Conservation (phyloP, 2,113 vertebrate species). For the Brachirus orientalis region DNA sequence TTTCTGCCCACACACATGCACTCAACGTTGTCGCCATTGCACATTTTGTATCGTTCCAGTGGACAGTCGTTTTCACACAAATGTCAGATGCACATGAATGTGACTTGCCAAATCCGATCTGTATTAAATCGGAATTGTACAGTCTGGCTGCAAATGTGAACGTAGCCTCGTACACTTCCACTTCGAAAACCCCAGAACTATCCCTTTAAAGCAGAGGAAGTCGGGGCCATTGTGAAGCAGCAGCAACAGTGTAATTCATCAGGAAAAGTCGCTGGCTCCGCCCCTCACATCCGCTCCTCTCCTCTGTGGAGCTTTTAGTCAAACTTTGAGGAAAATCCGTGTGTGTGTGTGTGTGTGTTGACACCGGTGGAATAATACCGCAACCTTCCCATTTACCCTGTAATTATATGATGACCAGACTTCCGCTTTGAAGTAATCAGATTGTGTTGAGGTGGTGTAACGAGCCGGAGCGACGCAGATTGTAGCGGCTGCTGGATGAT, state of each 20-base stretch:
- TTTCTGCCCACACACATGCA: no score
- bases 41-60: no score
- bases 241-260: conserved; percentile 50
- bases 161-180: no score
- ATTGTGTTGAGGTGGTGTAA: background rate
- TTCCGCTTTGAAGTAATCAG: conserved; percentile 15
- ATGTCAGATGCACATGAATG: no score
- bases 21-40: no score
- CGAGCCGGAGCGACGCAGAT: conserved; percentile 49
- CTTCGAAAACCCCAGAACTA: background rate
- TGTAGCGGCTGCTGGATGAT: conserved; percentile 53
- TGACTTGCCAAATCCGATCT: no score
- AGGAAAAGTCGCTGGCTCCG: conserved; percentile 58
- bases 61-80: no score
- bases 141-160: no score
- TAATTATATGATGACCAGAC: conserved; percentile 6
- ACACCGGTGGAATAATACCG: conserved; percentile 14
- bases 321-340: conserved; percentile 41
- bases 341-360: conserved; percentile 11
- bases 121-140: no score
- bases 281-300: conserved; percentile 69
- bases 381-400: background rate
- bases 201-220: conserved; percentile 57
- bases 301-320: conserved; percentile 15
- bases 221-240: conserved; percentile 61